Conservation (phyloP, 2,113 vertebrate species). For the Labrus mixtus region DNA sequence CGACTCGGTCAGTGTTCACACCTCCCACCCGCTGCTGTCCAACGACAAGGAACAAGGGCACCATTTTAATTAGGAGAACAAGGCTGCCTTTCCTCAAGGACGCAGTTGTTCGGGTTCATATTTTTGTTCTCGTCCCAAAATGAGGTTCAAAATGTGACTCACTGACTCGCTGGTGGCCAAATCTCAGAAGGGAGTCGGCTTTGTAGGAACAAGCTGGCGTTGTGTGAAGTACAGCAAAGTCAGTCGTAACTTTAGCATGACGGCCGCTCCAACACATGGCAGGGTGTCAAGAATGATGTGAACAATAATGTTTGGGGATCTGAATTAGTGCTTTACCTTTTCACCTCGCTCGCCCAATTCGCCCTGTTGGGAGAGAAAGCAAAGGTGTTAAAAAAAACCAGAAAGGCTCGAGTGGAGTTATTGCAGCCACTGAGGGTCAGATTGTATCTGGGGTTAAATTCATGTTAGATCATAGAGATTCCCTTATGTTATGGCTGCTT, state of each 20-base stretch:
- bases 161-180: conserved; percentile 42
- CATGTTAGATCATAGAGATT: conserved; percentile 64
- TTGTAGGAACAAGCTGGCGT: neutral
- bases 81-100: conserved; percentile 27
- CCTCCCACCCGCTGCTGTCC: conserved; percentile 40
- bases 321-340: conserved; percentile 88
- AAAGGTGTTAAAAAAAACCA: conserved; percentile 58
- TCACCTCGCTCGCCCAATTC: conserved; percentile 94
- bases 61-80: conserved; percentile 39
- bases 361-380: conserved; percentile 88
- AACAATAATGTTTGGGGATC: conserved; percentile 48
- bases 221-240: conserved; percentile 1
- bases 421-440: conserved; percentile 57
- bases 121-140: conserved; percentile 20
- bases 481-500: conserved; percentile 52
- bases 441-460: conserved; percentile 76
- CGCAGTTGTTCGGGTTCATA: conserved; percentile 29
- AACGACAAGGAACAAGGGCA: conserved; percentile 36
- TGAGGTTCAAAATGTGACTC: conserved; percentile 53
- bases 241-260: neutral
- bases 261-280: conserved; percentile 26
- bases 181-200: conserved; percentile 39
- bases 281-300: conserved; percentile 41
- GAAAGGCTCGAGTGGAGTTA: conserved; percentile 37
- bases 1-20: conserved; percentile 37